phyloP scores from a whole-genome alignment of 2,113 vertebrate species.

The Forbesichthys papilliferus region DNA sequence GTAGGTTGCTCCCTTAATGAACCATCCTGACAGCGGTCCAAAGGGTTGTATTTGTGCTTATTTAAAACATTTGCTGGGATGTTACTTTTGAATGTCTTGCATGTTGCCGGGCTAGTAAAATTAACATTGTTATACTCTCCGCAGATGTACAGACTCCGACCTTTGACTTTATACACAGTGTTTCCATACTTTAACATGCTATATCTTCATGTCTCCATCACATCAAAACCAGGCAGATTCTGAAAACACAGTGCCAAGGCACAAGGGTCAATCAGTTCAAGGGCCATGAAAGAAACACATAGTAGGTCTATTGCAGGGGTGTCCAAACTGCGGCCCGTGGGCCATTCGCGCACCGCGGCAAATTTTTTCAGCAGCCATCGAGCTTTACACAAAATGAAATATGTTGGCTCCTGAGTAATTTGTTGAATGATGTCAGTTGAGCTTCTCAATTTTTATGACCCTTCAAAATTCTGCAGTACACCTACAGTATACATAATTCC shows the following conservation, averaged over 20 bases:
- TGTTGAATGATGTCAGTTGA: too few species aligned
- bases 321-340: too few species aligned
- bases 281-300: background rate
- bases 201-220: slow-evolving; percentile 37
- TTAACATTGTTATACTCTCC: slow-evolving; percentile 38
- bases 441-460: too few species aligned
- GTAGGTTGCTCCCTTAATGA: slow-evolving; percentile 1
- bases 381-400: too few species aligned
- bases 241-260: background rate
- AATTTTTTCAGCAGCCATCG: too few species aligned
- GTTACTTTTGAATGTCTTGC: slow-evolving; percentile 20
- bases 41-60: background rate
- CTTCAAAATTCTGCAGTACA: too few species aligned
- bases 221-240: slow-evolving; percentile 14
- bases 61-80: too few species aligned
- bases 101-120: slow-evolving; percentile 25
- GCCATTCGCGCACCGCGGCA: too few species aligned
- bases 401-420: too few species aligned
- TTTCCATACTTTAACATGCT: slow-evolving; percentile 27
- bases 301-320: background rate
- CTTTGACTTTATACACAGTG: background rate
- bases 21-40: slow-evolving; percentile 23
- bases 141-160: slow-evolving; percentile 25
- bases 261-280: slow-evolving; percentile 28
- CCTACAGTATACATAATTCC: too few species aligned